phyloP scores from a whole-genome alignment of 2,888 invertebrate species.

The Pachycephus smyrnensis region DNA sequence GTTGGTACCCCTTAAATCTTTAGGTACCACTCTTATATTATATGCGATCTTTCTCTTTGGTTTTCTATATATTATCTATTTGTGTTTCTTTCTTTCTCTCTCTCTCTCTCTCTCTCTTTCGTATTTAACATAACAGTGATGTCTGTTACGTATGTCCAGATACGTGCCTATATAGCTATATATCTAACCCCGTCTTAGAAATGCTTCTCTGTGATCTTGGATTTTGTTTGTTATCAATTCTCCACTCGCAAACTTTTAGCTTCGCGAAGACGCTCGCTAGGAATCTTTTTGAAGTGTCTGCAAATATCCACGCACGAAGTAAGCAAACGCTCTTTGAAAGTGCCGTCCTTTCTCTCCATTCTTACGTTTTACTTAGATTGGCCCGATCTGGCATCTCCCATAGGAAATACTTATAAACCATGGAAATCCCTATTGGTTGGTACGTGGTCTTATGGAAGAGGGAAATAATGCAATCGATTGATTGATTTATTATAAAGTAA shows the following conservation, averaged over 20 bases:
- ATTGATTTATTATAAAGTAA: neutral
- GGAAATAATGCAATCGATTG: neutral
- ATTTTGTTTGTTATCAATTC: constrained; percentile 55
- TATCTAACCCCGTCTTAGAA: neutral
- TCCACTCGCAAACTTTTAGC: constrained; percentile 27
- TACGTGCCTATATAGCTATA: neutral
- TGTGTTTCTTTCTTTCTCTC: neutral
- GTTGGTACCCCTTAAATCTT: constrained; percentile 58
- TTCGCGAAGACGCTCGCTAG: constrained; percentile 19
- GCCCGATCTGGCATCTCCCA: constrained; percentile 45
- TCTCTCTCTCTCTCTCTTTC: neutral
- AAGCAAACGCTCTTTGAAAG: constrained; percentile 51
- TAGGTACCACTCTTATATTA: constrained; percentile 50
- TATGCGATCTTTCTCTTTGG: constrained; percentile 18
- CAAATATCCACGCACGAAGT: constrained; percentile 55
- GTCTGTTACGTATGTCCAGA: neutral
- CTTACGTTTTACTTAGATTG: constrained; percentile 55
- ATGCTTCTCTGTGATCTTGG: constrained; percentile 19
- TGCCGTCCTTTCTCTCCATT: constrained; percentile 20
- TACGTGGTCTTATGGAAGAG: neutral
- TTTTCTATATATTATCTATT: neutral
- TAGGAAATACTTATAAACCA: constrained; percentile 43
- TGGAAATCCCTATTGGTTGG: neutral
- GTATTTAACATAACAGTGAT: neutral
- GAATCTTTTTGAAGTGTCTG: constrained; percentile 58